phyloP scores from a whole-genome alignment of 2,113 vertebrate species.

The Sprattus sprattus region DNA sequence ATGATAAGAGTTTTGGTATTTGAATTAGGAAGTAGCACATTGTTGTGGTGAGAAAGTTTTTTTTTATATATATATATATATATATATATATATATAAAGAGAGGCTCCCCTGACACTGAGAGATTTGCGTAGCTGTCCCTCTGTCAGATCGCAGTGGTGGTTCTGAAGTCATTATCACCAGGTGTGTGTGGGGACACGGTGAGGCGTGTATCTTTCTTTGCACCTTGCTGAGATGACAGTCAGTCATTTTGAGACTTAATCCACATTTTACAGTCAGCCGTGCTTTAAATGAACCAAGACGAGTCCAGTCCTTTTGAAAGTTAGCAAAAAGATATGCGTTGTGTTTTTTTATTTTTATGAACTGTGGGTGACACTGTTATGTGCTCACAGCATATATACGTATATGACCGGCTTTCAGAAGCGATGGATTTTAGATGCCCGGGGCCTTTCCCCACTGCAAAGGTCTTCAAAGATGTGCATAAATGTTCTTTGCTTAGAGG shows the following conservation, averaged over 20 bases:
- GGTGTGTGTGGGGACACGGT: constrained; percentile 24
- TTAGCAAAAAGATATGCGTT: background rate
- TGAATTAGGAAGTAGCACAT: background rate
- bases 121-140: background rate
- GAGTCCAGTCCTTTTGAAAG: background rate
- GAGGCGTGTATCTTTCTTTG: constrained; percentile 27
- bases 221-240: constrained; percentile 31
- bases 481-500: constrained; percentile 6
- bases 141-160: background rate
- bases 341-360: background rate
- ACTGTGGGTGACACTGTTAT: background rate
- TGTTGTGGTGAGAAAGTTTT: background rate
- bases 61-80: background rate
- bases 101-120: background rate
- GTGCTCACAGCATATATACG: background rate
- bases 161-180: background rate
- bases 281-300: background rate
- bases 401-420: background rate
- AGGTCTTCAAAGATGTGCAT: constrained; percentile 16
- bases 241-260: background rate
- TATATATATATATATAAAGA: too few relatives aligned
- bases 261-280: background rate
- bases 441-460: background rate
- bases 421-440: background rate
- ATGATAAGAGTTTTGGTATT: background rate